Evolutionary conservation across 2,888 invertebrate species (phyloP).

Genomic region (Ditula angustiorana): DNA sequence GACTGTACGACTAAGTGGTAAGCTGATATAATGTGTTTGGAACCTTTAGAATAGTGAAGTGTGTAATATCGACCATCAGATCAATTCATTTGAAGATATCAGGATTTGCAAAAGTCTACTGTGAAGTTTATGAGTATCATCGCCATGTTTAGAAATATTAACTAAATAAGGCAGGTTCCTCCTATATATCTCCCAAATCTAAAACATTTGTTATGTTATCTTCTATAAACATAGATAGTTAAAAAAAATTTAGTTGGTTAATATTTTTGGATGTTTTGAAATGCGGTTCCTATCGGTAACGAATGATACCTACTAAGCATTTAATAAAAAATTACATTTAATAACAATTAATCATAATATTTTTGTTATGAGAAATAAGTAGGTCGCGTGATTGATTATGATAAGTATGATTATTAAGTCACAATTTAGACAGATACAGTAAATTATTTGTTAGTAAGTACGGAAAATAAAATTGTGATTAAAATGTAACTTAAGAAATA

Average conservation of each 20-base stretch:
- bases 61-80: too few relatives aligned
- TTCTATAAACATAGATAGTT: neutral
- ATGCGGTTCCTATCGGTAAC: constrained; percentile 3
- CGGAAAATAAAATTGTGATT: too few relatives aligned
- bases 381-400: constrained; percentile 23
- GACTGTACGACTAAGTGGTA: too few relatives aligned
- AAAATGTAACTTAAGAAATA: too few relatives aligned
- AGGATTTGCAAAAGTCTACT: too few relatives aligned
- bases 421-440: neutral
- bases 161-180: neutral
- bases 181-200: neutral
- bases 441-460: neutral
- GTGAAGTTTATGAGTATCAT: neutral
- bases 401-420: neutral
- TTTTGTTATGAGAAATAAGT: constrained; percentile 27
- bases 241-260: neutral
- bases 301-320: neutral
- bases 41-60: too few relatives aligned
- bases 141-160: neutral
- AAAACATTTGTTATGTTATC: constrained; percentile 1
- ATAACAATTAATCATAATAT: constrained; percentile 20
- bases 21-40: too few relatives aligned
- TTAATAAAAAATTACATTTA: neutral
- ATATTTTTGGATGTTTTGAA: constrained; percentile 7
- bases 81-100: too few relatives aligned